Conservation (phyloP, 2,113 vertebrate species). For the Typhlomys cinereus region DNA sequence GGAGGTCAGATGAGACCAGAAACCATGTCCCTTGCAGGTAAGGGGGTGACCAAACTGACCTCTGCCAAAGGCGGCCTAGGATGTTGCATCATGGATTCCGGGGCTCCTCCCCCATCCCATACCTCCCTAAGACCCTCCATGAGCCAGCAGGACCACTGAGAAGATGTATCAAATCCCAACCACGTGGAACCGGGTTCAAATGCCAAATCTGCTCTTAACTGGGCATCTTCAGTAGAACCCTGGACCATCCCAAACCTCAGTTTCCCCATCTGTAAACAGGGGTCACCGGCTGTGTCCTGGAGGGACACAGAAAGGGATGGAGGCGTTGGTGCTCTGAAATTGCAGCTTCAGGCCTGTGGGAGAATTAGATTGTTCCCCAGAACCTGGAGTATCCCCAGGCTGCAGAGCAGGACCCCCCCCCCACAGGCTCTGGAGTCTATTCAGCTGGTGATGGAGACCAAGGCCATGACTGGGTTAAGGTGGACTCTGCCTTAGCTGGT, state of each 20-base stretch:
- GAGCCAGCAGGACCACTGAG: background rate
- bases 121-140: background rate
- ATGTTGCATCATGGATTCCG: background rate
- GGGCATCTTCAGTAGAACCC: background rate
- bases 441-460: background rate
- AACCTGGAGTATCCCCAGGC: background rate
- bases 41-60: background rate
- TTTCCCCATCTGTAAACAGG: background rate
- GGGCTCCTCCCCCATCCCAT: background rate
- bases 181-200: background rate
- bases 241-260: background rate
- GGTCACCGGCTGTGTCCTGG: no score
- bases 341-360: background rate
- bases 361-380: background rate
- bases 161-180: background rate
- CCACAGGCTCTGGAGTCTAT: background rate
- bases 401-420: background rate
- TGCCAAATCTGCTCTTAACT: background rate
- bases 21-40: background rate
- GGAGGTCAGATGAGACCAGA: background rate
- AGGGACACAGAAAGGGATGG: fast-evolving
- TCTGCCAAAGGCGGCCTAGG: background rate
- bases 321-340: background rate
- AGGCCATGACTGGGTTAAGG: fast-evolving
- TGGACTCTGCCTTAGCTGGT: slow-evolving; percentile 22